Base-by-base conservation (phyloP, 2,113 vertebrate species). In the Phasianus colchicus region DNA sequence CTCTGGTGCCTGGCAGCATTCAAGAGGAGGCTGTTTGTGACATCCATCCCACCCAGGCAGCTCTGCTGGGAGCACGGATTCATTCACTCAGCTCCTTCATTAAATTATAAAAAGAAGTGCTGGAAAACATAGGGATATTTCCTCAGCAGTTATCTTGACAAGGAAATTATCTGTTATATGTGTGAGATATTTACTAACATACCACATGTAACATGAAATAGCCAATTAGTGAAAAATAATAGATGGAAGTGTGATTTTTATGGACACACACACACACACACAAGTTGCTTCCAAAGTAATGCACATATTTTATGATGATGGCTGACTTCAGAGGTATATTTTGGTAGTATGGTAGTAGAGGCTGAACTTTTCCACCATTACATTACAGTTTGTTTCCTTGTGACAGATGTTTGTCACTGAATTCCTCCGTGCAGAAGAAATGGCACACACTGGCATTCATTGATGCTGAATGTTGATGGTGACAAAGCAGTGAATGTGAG, bases 71-170 rank as follows among this genome's bases (percentile, higher is more conserved):
- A 81, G 70, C 16, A 6, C 9, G 36, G 55, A 61, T 83, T 55
- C 67, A 54, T 70, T 75, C 67, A 89, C 55, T 80, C 60, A 47
- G 79, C 58, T 91, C 55, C 76, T 77, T 77, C 71, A 64, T 52
- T 69, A 60, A 34, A 50, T 86, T 79, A 86, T 80, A 88, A 93
- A 92, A 92, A 69, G 3, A 2, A 91, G n/a, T 22, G 61, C 47
- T 83, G 78, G 83, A 45, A 84, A 86, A 32, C 20, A 50, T 36
- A 21, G 15, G 10, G 60, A 2, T 93, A 89, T 82, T 63, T 91
- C 34, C 87, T 85, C n/a, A 88, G 38, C 66, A 84, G 75, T 80
- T 82, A 91, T 67, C 73, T 57, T 92, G 82, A 77, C 63, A 78
- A 36, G 61, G 42, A 77, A 95, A 95, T 74, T 77, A 80, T 3